phyloP scores from a whole-genome alignment of 2,888 invertebrate genomes.

The Polydrusus pterygomalis region DNA sequence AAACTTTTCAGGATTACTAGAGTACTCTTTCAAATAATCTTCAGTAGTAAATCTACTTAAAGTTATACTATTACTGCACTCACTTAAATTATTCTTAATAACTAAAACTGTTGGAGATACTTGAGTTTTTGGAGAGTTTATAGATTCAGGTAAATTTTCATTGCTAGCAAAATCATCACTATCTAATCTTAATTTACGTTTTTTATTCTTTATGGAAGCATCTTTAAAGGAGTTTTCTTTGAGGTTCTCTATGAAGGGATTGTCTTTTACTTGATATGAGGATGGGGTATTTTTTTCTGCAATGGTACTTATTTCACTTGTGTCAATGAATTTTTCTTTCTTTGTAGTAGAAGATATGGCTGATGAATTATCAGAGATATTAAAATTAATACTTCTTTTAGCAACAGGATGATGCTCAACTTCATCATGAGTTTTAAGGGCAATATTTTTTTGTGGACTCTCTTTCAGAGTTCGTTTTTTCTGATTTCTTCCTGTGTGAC shows the following conservation, averaged over 20 bases:
- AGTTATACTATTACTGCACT: background rate
- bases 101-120: background rate
- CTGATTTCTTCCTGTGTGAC: background rate
- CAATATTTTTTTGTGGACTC: background rate
- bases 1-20: constrained; percentile 27
- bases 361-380: background rate
- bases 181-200: constrained; percentile 29
- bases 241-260: background rate
- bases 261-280: background rate
- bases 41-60: constrained; percentile 46
- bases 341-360: background rate
- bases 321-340: background rate
- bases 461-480: constrained; percentile 1
- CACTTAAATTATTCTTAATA: background rate
- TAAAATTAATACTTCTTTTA: constrained; percentile 25
- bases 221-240: background rate
- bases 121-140: background rate
- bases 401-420: background rate
- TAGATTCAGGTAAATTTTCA: background rate
- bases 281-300: background rate
- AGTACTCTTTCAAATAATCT: constrained; percentile 44
- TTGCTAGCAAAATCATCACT: constrained; percentile 21
- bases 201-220: background rate
- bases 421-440: background rate
- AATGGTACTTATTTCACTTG: background rate